Base-by-base conservation (phyloP, 1,140 invertebrate species). In the Druon quercuslanigerum region DNA sequence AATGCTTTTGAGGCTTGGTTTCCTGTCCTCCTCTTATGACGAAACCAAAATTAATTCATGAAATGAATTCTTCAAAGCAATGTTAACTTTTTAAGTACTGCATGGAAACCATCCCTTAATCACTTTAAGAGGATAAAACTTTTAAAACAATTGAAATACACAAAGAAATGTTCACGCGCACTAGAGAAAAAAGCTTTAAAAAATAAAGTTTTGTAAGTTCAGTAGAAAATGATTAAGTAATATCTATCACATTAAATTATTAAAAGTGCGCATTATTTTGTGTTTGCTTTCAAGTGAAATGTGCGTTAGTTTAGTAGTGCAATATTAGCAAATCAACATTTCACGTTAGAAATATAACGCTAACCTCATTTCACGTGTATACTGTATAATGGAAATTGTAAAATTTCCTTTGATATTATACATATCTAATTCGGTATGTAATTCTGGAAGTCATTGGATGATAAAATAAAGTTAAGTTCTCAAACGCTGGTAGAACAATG, bases 1-100 rank as follows among this genome's bases (percentile, higher is more conserved):
- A 66, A 46, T 66, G 40, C 13, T 66, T 66, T n/a, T 17, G 25
- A 66, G 60, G 60, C 60, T 66, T 66, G 60, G 60, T 66, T 66
- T 66, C 60, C 60, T 66, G 60, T n/a, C 60, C 33, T 66, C 40
- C 40, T 46, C 40, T 66, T 66, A 14, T 33, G 33, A 33, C n/a
- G 25, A 5, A 66, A 40, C 46, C 40, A 66, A 66, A 66, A n/a
- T n/a, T 66, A 46, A 46, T 46, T 11, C 40, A 46, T 46, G 40
- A 46, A 46, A 2, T 8, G 0, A 46, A 46, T 46, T 46, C 40
- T 46, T 9, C 40, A 46, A 11, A 46, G 40, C 40, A 11, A 46
- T 46, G 9, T 46, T 9, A 46, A 11, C 7, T 46, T 11, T 46
- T 46, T 9, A 46, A 46, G 40, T 46, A 46, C 40, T 9, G 8